Conservation (phyloP, 2,113 vertebrate species). For the Clarias macrocephalus region DNA sequence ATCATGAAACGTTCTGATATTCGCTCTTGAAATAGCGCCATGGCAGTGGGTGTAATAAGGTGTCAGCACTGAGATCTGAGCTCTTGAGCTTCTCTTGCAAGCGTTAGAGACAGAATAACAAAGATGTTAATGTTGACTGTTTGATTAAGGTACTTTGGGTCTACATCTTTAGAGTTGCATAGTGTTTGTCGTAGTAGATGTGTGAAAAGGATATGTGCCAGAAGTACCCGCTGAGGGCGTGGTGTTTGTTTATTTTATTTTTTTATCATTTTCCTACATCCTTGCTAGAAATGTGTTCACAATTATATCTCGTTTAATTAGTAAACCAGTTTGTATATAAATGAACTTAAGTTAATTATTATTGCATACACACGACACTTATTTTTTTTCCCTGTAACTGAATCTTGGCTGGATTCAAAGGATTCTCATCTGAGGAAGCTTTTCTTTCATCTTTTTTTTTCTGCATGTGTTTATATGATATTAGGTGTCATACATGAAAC, state of each 20-base stretch:
- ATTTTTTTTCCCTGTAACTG: slow-evolving; percentile 34
- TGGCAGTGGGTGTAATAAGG: slow-evolving; percentile 69
- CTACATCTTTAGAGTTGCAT: slow-evolving; percentile 60
- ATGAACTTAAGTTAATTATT: slow-evolving; percentile 63
- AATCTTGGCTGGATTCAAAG: slow-evolving; percentile 56
- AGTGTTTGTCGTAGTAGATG: slow-evolving; percentile 27
- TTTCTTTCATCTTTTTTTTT: slow-evolving; percentile 64
- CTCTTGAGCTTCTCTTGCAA: slow-evolving; percentile 62
- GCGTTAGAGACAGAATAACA: slow-evolving; percentile 43
- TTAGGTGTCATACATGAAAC: slow-evolving; percentile 56
- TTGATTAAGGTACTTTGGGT: slow-evolving; percentile 57
- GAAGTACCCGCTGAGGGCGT: slow-evolving; percentile 37
- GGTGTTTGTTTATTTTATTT: slow-evolving; percentile 15
- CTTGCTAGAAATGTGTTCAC: slow-evolving; percentile 49
- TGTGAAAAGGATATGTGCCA: slow-evolving; percentile 47
- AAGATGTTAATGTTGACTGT: slow-evolving; percentile 72
- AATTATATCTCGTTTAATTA: slow-evolving; percentile 66
- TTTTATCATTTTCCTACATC: background rate
- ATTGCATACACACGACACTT: slow-evolving; percentile 55
- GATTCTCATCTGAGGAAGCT: slow-evolving; percentile 51
- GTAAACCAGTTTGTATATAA: slow-evolving; percentile 49
- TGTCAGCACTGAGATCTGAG: slow-evolving; percentile 69
- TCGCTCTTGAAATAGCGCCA: slow-evolving; percentile 66
- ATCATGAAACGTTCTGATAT: slow-evolving; percentile 65
- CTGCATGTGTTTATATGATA: slow-evolving; percentile 40